Evolutionary conservation across 2,888 invertebrate genomes (phyloP), one percentile per base, ranked within the genome.

Genomic region (Pristionchus arcanus): DNA sequence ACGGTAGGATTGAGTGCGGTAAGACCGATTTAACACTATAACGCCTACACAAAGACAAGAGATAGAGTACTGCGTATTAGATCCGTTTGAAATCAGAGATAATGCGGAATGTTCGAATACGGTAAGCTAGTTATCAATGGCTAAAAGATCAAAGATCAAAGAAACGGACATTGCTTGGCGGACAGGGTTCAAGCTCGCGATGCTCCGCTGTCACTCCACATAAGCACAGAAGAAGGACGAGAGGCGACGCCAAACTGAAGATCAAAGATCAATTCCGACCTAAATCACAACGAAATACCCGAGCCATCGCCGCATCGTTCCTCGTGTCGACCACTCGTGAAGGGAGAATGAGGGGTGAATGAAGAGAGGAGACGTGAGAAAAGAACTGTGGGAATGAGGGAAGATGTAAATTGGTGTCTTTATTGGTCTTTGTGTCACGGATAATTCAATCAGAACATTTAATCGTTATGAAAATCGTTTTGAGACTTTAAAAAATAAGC

Each of bases 251-350:
- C 2, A 63, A n/a, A 63, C 63, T 63, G 63, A n/a, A 63, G 63
- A 63, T 63, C 63, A 63, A n/a, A 63, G n/a, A 63, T 63, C 59
- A 63, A 63, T 25, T 63, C 63, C 19, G 59, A 59, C n/a, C 21
- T 25, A 25, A 63, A 21, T n/a, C 25, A 25, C 63, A n/a, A 25
- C 25, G n/a, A 63, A 63, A 63, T 63, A 63, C 63, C 63, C 25
- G 63, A 21, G 63, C 63, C 63, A 63, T 63, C 25, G 68, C 68
- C 68, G 68, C 68, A 68, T 68, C 68, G 31, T 5, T 68, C 68
- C 63, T 63, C 63, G 63, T n/a, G 68, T 21, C 68, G 68, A 68
- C 68, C 68, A 68, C 68, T 68, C 19, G 31, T 16, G 68, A 68
- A 28, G 31, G 16, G 68, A 31, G 68, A 68, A 31, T 15, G 16